Conservation (phyloP, 2,113 vertebrate genomes). For the Podilymbus podiceps region DNA sequence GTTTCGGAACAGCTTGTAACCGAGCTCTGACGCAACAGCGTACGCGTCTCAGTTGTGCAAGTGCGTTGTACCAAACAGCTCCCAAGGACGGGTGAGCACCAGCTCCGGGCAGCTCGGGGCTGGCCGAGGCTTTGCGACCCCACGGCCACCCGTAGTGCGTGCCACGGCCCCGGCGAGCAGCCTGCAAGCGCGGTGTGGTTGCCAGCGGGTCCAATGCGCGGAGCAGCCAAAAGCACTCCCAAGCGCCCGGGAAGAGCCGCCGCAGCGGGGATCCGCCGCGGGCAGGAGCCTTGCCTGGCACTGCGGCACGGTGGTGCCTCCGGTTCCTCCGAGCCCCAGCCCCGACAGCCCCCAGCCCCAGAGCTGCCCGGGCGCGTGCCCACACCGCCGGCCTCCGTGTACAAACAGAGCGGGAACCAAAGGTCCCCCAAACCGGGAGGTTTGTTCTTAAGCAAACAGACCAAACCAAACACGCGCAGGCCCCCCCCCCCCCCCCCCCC, state of each 20-base stretch:
- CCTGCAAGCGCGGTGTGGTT: accelerated
- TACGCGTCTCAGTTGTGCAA: neutral
- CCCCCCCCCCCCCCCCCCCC: too few species aligned
- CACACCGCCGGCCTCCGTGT: accelerated
- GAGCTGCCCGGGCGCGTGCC: accelerated
- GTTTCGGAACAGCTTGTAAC: conserved; percentile 6
- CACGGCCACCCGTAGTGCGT: accelerated
- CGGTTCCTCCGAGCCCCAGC: neutral
- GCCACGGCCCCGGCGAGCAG: neutral
- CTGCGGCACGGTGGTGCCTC: neutral
- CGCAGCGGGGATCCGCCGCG: accelerated
- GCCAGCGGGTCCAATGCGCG: accelerated
- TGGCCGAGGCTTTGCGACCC: accelerated
- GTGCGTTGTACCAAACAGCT: neutral
- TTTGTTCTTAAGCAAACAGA: neutral
- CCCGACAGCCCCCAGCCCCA: accelerated
- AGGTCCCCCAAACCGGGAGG: neutral
- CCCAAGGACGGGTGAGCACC: neutral
- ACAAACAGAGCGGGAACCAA: neutral
- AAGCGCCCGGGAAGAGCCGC: accelerated
- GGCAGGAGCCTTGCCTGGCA: neutral
- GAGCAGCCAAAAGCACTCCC: accelerated
- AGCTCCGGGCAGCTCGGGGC: neutral
- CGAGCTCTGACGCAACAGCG: neutral
- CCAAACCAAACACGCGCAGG: accelerated